A percentile compares a stretch with the other conserved stretches of the same genome.
These are phyloP conservation scores for Enteromius argenteus DNA, from an alignment of 2,797 vertebrate genomes.

Conservation along the genomic window DNA sequence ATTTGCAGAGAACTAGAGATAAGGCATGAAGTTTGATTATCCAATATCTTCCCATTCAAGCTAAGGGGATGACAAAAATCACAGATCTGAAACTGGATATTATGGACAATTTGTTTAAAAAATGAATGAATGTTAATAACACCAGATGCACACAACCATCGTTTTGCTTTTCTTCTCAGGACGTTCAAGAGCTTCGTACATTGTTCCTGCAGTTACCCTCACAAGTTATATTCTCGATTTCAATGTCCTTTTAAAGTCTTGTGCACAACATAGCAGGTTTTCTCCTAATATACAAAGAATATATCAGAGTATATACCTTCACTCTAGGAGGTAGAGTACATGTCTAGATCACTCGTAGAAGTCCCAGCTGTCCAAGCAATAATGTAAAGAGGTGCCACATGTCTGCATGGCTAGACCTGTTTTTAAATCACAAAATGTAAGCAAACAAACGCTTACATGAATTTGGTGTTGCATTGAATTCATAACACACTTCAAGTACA, in stretches of 20 bases:
- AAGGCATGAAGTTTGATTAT: constrained; percentile 33
- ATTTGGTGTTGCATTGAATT: not conserved
- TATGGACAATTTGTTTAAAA: constrained; percentile 1
- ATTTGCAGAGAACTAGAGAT: constrained; percentile 36
- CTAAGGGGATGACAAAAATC: constrained; percentile 15
- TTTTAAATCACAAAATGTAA: not conserved
- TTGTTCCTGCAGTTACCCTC: constrained; percentile 8
- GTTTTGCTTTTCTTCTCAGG: constrained; percentile 51
- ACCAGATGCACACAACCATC: constrained; percentile 25
- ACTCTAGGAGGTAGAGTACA: constrained; percentile 1
- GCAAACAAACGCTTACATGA: not conserved
- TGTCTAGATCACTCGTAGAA: constrained; percentile 26
- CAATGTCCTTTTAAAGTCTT: constrained; percentile 29
- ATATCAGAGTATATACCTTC: constrained; percentile 30
- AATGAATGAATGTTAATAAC: constrained; percentile 42
- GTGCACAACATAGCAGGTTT: constrained; percentile 16
- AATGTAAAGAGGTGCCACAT: constrained; percentile 27
- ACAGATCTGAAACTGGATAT: not conserved
- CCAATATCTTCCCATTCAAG: constrained; percentile 9
- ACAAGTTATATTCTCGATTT: constrained; percentile 25
- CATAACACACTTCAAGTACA: not conserved
- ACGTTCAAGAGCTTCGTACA: not conserved
- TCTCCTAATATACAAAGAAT: constrained; percentile 41
- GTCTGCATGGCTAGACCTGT: constrained; percentile 14
- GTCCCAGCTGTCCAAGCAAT: constrained; percentile 44